Conservation (phyloP, 2,888 invertebrate genomes). For the Meandrusa payeni region DNA sequence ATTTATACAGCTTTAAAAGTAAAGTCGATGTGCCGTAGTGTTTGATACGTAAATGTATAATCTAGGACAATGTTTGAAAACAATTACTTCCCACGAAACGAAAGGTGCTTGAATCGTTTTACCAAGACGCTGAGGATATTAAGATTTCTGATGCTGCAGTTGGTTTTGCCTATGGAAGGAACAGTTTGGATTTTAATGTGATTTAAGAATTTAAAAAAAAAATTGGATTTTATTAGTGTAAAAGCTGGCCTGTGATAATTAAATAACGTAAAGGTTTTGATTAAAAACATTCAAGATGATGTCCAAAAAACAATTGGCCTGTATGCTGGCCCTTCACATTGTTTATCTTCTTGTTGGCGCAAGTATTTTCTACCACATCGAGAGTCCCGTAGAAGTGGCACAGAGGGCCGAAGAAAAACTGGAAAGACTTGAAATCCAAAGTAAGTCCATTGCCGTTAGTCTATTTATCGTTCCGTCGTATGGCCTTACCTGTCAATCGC, state of each 20-base stretch:
- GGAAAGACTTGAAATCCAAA: constrained; percentile 85
- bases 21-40: constrained; percentile 23
- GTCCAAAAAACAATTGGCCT: constrained; percentile 90
- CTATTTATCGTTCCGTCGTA: constrained; percentile 18
- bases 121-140: constrained; percentile 42
- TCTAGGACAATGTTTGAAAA: constrained; percentile 43
- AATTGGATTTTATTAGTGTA: constrained; percentile 30
- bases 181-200: constrained; percentile 57
- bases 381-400: constrained; percentile 85
- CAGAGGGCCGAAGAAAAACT: constrained; percentile 79
- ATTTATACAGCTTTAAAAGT: constrained; percentile 24
- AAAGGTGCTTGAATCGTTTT: constrained; percentile 40
- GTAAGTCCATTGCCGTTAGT: constrained; percentile 70
- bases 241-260: constrained; percentile 30
- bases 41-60: constrained; percentile 37
- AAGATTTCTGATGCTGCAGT: constrained; percentile 39
- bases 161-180: constrained; percentile 39
- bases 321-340: constrained; percentile 87
- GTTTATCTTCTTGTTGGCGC: constrained; percentile 90
- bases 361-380: constrained; percentile 91
- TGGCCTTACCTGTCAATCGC: constrained; percentile 24
- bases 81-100: constrained; percentile 10
- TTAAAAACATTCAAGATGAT: constrained; percentile 82
- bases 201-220: constrained; percentile 28
- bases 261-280: constrained; percentile 13